Conservation (phyloP, 2,888 invertebrate species). For the Drosophila mettleri region DNA sequence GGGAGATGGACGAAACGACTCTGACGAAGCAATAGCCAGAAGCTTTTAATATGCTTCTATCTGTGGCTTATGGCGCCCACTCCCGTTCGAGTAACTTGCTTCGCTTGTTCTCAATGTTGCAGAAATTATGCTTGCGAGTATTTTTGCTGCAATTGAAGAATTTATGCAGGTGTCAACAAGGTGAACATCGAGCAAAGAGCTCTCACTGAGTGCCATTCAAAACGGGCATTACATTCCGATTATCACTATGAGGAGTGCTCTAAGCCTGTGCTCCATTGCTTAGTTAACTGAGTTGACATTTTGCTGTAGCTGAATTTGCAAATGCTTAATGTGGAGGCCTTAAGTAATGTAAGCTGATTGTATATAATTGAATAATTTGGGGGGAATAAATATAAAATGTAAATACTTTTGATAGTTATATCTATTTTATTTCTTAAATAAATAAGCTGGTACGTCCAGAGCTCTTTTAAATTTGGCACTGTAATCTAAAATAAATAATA, state of each 20-base stretch:
- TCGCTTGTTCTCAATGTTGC: conserved; percentile 27
- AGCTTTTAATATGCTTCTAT: conserved; percentile 2
- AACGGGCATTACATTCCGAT: conserved; percentile 7
- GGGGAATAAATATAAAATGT: not conserved
- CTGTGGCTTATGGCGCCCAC: conserved; percentile 19
- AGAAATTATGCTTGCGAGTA: conserved; percentile 14
- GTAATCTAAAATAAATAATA: not conserved
- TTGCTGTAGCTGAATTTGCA: not conserved
- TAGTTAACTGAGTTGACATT: not conserved
- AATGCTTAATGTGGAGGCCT: not conserved
- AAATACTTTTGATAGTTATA: not conserved
- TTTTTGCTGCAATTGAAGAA: conserved; percentile 18
- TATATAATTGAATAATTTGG: not conserved
- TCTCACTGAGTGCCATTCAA: not conserved
- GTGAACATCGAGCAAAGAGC: conserved; percentile 1
- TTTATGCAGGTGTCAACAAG: conserved; percentile 46
- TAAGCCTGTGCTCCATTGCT: not conserved
- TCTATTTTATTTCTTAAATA: no score
- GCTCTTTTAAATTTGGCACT: no score
- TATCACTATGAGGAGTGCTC: conserved; percentile 2
- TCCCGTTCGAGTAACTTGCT: conserved; percentile 26
- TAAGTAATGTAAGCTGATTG: not conserved
- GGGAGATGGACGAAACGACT: not conserved
- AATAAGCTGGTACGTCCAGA: no score
- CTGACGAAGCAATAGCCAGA: not conserved